A percentile compares a stretch with the other conserved stretches of the same genome.
Evolutionary conservation across 2,888 invertebrate genomes (phyloP).

Genomic region (Sepiola atlantica): DNA sequence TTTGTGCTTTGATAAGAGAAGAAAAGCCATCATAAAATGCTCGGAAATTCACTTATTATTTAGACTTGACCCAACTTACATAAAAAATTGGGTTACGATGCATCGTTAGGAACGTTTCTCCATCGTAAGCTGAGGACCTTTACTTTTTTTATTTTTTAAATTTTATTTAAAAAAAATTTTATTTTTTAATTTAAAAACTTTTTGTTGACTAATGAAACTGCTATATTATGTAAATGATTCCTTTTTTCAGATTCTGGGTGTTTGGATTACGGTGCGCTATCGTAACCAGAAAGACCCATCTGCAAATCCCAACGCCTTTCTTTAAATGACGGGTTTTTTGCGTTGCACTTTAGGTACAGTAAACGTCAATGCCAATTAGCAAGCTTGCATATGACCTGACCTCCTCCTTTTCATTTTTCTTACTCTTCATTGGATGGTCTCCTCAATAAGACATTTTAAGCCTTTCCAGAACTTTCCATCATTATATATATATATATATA

Average conservation of each 20-base stretch:
- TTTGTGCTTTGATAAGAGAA: no score
- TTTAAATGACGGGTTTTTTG: slow-evolving; percentile 79
- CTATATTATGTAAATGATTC: neutral
- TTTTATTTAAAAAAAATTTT: neutral
- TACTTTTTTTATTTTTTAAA: no score
- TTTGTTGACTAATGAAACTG: neutral
- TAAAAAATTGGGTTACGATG: no score
- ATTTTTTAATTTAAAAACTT: neutral
- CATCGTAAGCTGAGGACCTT: no score
- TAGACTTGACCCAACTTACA: no score
- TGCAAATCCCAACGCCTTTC: slow-evolving; percentile 96
- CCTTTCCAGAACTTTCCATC: neutral
- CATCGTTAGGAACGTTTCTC: no score
- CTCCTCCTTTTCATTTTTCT: neutral
- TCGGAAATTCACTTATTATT: no score
- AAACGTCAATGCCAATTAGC: neutral
- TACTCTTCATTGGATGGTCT: neutral
- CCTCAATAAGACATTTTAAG: neutral
- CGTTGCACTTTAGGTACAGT: slow-evolving; percentile 39
- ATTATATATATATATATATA: no score
- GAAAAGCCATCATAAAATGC: no score
- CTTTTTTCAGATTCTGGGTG: slow-evolving; percentile 90
- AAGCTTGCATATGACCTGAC: slow-evolving; percentile 7
- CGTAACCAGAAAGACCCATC: slow-evolving; percentile 98
- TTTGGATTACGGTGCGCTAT: slow-evolving; percentile 95